Evolutionary conservation across 2,113 vertebrate species (phyloP).

Genomic region (Hepsetus odoe): DNA sequence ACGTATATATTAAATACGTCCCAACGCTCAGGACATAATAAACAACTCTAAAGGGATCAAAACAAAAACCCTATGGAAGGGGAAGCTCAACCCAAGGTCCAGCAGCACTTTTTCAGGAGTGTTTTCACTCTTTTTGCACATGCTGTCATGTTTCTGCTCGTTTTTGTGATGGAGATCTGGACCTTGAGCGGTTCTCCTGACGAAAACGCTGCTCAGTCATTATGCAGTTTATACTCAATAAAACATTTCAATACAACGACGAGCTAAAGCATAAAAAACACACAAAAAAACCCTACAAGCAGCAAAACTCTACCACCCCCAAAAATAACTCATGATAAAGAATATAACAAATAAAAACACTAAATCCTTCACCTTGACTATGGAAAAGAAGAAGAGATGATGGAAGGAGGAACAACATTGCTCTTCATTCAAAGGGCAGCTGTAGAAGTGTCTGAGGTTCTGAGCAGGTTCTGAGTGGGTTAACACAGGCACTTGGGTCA

Average conservation of each 20-base stretch:
- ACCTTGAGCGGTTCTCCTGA: not conserved
- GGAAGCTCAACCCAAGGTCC: constrained; percentile 34
- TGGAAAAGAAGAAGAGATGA: not conserved
- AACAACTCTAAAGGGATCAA: constrained; percentile 60
- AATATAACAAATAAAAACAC: not conserved
- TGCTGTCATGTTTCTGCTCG: not conserved
- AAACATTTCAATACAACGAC: constrained; percentile 23
- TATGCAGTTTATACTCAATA: constrained; percentile 33
- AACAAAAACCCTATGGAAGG: constrained; percentile 35
- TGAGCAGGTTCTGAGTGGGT: not conserved
- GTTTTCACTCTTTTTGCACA: not conserved
- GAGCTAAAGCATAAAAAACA: not conserved
- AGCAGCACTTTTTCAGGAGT: constrained; percentile 50
- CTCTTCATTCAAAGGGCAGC: constrained; percentile 1
- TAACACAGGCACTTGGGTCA: constrained; percentile 23
- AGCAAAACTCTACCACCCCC: constrained; percentile 40
- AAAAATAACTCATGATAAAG: not conserved
- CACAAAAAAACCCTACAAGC: constrained; percentile 28
- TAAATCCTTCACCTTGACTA: constrained; percentile 36
- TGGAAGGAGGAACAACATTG: not conserved
- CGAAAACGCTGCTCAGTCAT: constrained; percentile 35
- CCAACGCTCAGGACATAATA: constrained; percentile 68
- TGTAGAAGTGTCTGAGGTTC: not conserved
- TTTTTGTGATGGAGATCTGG: no score
- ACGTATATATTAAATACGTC: constrained; percentile 79